Conservation (phyloP, 2,797 vertebrate genomes). For the Channallabes apus region DNA sequence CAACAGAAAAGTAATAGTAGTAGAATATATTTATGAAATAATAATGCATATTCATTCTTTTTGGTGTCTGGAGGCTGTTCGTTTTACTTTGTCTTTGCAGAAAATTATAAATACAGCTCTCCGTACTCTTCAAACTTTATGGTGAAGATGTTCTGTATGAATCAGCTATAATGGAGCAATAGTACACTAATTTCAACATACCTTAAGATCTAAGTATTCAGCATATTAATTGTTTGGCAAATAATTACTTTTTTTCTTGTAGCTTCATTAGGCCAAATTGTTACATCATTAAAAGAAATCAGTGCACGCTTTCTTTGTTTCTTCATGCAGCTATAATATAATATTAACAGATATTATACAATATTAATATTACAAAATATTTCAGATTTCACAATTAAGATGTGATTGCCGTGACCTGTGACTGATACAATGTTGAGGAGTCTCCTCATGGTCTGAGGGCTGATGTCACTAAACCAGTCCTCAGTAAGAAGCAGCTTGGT, state of each 20-base stretch:
- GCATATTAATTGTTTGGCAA: not conserved
- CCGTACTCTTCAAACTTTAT: not conserved
- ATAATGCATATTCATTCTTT: not conserved
- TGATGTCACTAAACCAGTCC: conserved; percentile 99
- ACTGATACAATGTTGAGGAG: conserved; percentile 97
- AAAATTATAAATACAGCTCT: not conserved
- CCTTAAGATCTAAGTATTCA: not conserved
- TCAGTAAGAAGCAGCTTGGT: conserved; percentile 96
- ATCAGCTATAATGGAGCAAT: not conserved
- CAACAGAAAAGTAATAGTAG: not conserved
- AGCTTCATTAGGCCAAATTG: no score
- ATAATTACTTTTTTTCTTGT: not conserved
- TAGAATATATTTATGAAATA: conserved; percentile 1
- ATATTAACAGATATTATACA: not conserved
- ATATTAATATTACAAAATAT: not conserved
- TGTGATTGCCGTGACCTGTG: conserved; percentile 78
- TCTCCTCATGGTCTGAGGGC: conserved; percentile 97
- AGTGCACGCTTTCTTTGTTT: not conserved
- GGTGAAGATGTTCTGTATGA: not conserved
- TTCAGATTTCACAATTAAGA: not conserved
- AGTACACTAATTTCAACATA: not conserved
- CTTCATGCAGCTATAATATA: not conserved
- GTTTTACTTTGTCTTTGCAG: not conserved
- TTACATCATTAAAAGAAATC: not conserved
- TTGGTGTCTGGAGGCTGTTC: not conserved